phyloP scores from a whole-genome alignment of 2,113 vertebrate species.

The Bucco capensis region DNA sequence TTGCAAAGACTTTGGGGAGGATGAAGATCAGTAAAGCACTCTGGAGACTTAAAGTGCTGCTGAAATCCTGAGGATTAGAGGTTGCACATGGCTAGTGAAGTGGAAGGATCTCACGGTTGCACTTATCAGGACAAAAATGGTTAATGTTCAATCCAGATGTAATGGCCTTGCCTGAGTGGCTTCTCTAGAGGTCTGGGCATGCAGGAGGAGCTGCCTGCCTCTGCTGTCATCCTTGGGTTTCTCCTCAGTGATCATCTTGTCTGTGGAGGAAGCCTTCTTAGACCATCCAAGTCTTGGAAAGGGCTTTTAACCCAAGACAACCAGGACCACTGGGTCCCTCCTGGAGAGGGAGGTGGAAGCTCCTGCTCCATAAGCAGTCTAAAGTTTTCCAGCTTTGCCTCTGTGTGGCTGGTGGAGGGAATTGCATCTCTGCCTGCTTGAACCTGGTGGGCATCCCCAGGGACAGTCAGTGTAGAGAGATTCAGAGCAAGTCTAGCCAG shows the following conservation, averaged over 20 bases:
- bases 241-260: background rate
- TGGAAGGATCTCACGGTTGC: background rate
- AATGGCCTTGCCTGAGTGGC: background rate
- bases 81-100: background rate
- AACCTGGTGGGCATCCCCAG: background rate
- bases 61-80: conserved; percentile 17
- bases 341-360: background rate
- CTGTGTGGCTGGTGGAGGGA: background rate
- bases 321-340: background rate
- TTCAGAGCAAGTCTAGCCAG: background rate
- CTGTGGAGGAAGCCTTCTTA: background rate
- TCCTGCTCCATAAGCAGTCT: background rate
- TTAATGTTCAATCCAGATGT: conserved; percentile 1
- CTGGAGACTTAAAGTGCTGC: background rate
- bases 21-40: background rate
- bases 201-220: background rate
- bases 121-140: background rate
- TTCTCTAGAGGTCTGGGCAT: background rate
- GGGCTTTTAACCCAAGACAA: background rate
- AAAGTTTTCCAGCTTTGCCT: background rate
- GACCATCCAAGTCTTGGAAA: background rate
- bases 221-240: background rate
- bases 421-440: background rate
- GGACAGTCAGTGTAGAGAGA: background rate
- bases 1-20: background rate